Base-by-base conservation (phyloP, 1,140 invertebrate species). In the Dinothrombium tinctorium region DNA sequence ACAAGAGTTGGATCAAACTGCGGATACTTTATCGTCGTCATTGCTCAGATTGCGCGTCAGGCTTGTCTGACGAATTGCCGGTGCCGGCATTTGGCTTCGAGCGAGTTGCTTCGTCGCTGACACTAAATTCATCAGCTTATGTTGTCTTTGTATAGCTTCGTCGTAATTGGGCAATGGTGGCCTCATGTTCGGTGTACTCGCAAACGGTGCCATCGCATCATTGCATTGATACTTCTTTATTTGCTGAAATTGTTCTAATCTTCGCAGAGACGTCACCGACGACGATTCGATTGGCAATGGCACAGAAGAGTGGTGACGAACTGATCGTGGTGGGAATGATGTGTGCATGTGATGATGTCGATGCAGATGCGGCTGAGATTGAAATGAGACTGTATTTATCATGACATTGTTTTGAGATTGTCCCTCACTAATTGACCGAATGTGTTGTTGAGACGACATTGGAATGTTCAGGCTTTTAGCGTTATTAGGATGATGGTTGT, bases 21-120 rank as follows among this genome's bases (percentile, higher is more conserved):
- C 33, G 23, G 33, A 36, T 12, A 36, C 33, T 36, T 36, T 36
- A 17, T 36, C 33, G 23, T 36, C 33, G 20, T 36, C 33, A 19
- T 36, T 36, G 20, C 23, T 19, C 17, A 36, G 20, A 8, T 19
- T 19, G 7, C 23, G 20, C 3, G 15, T 21, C 33, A 36, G 19
- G 17, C 23, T 36, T 4, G 29, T 32, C 29, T 32, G 29, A 5
- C n/a, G 29, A 12, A 15, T 12, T 8, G 11, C 14, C 2, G 32
- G 20, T 14, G 32, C 15, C 20, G 32, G 32, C 17, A 12, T 21
- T 9, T 19, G 33, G 23, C 12, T n/a, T n/a, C n/a, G 19, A 21
- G 23, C 17, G 8, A 8, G 12, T 21, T 36, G 33, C 9, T 22
- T 19, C 1, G 20, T 21, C 9, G 23, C 19, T 20, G 33, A 36